phyloP scores from a whole-genome alignment of 2,888 invertebrate species.

The Drosophila recens region DNA sequence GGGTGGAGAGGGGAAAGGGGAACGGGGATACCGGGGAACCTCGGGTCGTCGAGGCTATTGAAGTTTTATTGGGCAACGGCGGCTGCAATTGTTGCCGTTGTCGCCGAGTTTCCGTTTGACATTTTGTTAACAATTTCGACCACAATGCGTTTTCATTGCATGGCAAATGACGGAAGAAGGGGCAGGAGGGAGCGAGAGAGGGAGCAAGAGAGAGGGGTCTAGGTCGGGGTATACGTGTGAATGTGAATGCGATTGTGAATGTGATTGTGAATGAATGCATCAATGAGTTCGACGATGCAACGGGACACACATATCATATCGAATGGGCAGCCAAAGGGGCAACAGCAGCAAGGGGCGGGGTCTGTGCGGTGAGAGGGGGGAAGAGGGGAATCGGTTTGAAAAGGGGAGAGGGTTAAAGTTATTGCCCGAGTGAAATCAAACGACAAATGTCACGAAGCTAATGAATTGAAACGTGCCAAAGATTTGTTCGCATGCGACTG shows the following conservation, averaged over 20 bases:
- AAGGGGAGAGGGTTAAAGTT: slow-evolving; percentile 44
- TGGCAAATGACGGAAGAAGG: slow-evolving; percentile 15
- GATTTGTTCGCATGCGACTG: slow-evolving; percentile 63
- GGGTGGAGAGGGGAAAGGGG: not conserved
- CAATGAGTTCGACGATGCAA: slow-evolving; percentile 63
- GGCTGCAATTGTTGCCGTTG: slow-evolving; percentile 28
- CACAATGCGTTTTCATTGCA: slow-evolving; percentile 79
- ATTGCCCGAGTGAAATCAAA: slow-evolving; percentile 76
- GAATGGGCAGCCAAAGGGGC: slow-evolving; percentile 30
- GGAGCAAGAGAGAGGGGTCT: not conserved
- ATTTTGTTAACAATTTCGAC: slow-evolving; percentile 81
- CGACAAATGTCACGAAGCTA: slow-evolving; percentile 80
- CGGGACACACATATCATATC: slow-evolving; percentile 31
- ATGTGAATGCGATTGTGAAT: slow-evolving; percentile 50
- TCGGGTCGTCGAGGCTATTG: slow-evolving; percentile 67
- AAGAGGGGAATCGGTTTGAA: not conserved
- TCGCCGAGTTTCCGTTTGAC: slow-evolving; percentile 75
- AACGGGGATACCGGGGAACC: slow-evolving; percentile 12
- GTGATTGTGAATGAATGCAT: slow-evolving; percentile 62
- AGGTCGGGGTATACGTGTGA: slow-evolving; percentile 65
- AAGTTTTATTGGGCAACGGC: slow-evolving; percentile 74
- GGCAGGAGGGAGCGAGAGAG: not conserved
- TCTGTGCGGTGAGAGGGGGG: not conserved
- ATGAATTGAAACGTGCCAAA: slow-evolving; percentile 81
- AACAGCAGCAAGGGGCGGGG: not conserved